phyloP scores from a whole-genome alignment of 1,140 invertebrate genomes.

The Rhagoletis pomonella region DNA sequence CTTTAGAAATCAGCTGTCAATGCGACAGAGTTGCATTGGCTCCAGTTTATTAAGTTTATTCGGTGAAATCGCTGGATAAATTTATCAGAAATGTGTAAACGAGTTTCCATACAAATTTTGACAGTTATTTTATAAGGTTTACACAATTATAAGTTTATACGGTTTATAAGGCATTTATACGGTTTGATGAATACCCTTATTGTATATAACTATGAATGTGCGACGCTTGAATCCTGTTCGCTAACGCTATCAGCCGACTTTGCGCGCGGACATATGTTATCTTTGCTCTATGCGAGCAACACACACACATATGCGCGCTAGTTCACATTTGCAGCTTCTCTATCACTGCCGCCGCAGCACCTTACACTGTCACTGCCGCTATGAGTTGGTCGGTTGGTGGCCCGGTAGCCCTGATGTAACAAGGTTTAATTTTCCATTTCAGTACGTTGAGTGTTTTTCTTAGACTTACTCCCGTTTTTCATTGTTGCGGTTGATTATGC shows the following conservation, averaged over 20 bases:
- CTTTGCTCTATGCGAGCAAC: background rate
- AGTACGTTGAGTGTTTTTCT: constrained; percentile 64
- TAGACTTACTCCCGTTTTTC: constrained; percentile 72
- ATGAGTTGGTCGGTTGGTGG: constrained; percentile 8
- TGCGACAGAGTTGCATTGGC: too few relatives aligned
- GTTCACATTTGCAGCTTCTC: constrained; percentile 2
- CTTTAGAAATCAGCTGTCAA: too few relatives aligned
- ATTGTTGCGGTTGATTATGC: constrained; percentile 64
- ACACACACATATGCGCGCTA: background rate
- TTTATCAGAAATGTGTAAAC: background rate
- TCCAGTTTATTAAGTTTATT: too few relatives aligned
- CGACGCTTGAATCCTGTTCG: constrained; percentile 17
- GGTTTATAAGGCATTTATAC: too few relatives aligned
- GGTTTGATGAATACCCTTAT: too few relatives aligned
- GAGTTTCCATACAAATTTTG: too few relatives aligned
- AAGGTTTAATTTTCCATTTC: constrained; percentile 73
- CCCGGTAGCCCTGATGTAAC: constrained; percentile 66
- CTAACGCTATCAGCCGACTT: constrained; percentile 32
- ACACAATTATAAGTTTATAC: too few relatives aligned
- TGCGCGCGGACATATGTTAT: constrained; percentile 46
- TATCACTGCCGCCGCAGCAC: background rate
- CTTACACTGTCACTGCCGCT: constrained; percentile 12
- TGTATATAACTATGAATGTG: background rate
- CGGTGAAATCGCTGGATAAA: too few relatives aligned
- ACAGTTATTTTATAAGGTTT: too few relatives aligned